phyloP scores from a whole-genome alignment of 1,140 invertebrate species.

The Cydia splendana region DNA sequence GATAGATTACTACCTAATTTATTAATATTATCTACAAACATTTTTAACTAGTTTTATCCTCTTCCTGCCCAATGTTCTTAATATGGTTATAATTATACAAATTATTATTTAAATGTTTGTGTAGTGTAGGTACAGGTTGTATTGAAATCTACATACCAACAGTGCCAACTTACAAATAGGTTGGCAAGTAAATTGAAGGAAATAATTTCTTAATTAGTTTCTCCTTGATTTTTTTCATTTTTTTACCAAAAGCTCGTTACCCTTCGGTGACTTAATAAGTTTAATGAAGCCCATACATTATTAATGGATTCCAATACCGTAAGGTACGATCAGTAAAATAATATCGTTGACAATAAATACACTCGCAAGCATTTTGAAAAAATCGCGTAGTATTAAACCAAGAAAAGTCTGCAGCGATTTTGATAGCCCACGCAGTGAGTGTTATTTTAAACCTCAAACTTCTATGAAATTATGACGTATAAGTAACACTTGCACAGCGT shows the following conservation, averaged over 20 bases:
- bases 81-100: too few species aligned
- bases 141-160: not conserved
- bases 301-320: conserved; percentile 35
- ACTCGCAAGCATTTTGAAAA: not conserved
- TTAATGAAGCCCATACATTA: conserved; percentile 38
- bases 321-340: conserved; percentile 31
- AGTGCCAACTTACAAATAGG: conserved; percentile 1
- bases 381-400: too few species aligned
- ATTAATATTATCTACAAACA: too few species aligned
- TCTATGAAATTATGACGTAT: too few species aligned
- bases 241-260: conserved; percentile 32
- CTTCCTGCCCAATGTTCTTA: too few species aligned
- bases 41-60: too few species aligned
- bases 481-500: too few species aligned
- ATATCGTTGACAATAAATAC: not conserved
- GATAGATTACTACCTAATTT: too few species aligned
- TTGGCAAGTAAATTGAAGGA: conserved; percentile 4
- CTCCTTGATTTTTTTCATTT: conserved; percentile 26
- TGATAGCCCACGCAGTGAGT: too few species aligned
- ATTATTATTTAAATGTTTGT: too few species aligned
- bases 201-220: conserved; percentile 35
- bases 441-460: too few species aligned
- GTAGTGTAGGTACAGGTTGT: not conserved
- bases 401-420: too few species aligned
- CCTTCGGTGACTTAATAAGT: conserved; percentile 35